phyloP scores from a whole-genome alignment of 2,797 vertebrate genomes.

The Hylomyscus alleni region DNA sequence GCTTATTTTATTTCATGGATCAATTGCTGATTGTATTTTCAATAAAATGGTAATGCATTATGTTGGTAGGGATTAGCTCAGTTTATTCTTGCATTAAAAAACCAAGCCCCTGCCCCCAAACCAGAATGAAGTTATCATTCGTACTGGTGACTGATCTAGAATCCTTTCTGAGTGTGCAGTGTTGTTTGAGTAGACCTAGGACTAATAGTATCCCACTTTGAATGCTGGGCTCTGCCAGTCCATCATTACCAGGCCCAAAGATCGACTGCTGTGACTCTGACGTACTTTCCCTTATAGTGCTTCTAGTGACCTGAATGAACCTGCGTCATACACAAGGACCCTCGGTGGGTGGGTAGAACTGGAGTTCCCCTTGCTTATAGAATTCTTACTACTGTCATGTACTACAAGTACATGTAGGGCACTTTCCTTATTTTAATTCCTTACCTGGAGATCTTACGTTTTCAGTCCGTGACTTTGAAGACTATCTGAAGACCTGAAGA shows the following conservation, averaged over 20 bases:
- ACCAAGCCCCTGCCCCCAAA: no score
- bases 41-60: conserved; percentile 51
- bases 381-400: background rate
- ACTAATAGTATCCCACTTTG: conserved; percentile 2
- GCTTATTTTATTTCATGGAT: background rate
- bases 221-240: background rate
- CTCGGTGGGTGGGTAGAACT: background rate
- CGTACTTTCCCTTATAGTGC: background rate
- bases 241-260: background rate
- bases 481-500: conserved; percentile 3
- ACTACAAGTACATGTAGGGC: background rate
- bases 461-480: conserved; percentile 44
- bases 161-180: background rate
- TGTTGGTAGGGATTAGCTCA: conserved; percentile 68
- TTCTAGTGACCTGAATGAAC: background rate
- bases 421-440: conserved; percentile 28
- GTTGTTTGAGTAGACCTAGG: conserved; percentile 20
- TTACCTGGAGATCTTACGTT: background rate
- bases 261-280: background rate
- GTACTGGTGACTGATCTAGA: background rate
- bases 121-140: background rate
- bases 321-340: background rate
- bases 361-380: background rate
- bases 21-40: conserved; percentile 69
- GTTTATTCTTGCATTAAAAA: conserved; percentile 56